Evolutionary conservation across 2,113 vertebrate species (phyloP), one percentile per base, ranked within the genome.

Genomic region (Calyptomena viridis): DNA sequence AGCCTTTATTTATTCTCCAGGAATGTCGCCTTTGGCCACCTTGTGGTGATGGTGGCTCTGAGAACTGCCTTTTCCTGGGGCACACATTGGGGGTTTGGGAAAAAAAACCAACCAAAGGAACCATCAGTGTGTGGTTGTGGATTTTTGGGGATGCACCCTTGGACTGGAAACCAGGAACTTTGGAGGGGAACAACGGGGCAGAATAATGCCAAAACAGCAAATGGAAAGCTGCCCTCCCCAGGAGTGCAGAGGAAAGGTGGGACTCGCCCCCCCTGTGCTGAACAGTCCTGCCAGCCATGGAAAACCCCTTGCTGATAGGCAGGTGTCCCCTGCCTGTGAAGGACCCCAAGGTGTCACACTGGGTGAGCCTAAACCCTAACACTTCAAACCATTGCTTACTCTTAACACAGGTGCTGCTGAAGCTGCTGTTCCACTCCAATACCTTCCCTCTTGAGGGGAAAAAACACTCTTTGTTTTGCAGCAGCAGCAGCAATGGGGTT

Each of bases 21-120:
- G 31, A 50, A 14, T 12, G 5, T 64, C 22, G 20, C 68, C 31
- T 91, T 74, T 66, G 71, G 56, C 72, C 44, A 28, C 22, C 4
- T 27, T 40, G 25, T 49, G 40, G 50, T 67, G 52, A 55, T 24
- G 10, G 46, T 6, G 27, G 35, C 58, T 35, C 24, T 5, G 31
- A 33, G 55, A 90, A 27, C 14, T 9, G 2, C 31, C 37, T 67
- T 72, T 73, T 75, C 30, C 31, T 5, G 1, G 11, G 53, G n/a
- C 33, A 42, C 28, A 9, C 0, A 0, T 14, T 13, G 21, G 22
- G 1, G 2, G 8, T 74, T 53, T 31, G 9, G 42, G 1, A 3
- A 11, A 23, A 77, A 18, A 15, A 27, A 2, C 5, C 20, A 44
- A 46, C 3, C 14, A 76, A 46, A 55, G 22, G 21, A 63, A 40